These are phyloP conservation scores for Machaerirhynchus nigripectus DNA, from an alignment of 2,113 vertebrate species.

Conservation along the genomic window DNA sequence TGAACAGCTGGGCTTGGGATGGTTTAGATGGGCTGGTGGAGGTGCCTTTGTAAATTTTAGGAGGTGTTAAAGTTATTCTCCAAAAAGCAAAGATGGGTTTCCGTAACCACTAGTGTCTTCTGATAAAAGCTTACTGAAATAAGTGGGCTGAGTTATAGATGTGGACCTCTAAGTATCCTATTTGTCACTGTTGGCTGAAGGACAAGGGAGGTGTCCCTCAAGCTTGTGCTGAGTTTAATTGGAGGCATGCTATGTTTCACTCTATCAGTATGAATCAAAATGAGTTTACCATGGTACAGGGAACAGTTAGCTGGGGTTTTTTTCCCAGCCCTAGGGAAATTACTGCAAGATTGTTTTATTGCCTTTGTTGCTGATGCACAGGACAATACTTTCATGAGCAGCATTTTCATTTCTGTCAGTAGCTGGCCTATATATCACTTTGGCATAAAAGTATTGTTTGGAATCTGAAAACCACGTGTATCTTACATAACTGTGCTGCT, in stretches of 20 bases:
- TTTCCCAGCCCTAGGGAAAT: background rate
- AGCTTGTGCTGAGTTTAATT: background rate
- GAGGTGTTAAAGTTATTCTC: background rate
- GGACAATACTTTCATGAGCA: background rate
- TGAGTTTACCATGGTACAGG: background rate
- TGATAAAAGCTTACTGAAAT: background rate
- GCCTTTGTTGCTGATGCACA: background rate
- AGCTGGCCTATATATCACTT: slow-evolving; percentile 7
- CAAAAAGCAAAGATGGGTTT: background rate
- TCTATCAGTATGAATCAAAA: background rate
- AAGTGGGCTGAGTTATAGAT: background rate
- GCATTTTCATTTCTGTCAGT: slow-evolving; percentile 4
- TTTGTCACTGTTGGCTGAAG: background rate
- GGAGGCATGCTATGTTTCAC: background rate
- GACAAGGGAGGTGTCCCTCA: background rate
- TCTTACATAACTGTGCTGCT: background rate
- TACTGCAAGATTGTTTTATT: background rate
- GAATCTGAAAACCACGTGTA: background rate
- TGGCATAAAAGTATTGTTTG: background rate
- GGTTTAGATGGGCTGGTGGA: background rate
- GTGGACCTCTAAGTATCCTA: background rate
- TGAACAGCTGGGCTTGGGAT: background rate
- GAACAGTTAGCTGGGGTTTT: background rate
- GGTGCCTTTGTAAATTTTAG: background rate
- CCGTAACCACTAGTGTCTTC: background rate